Base-by-base conservation (phyloP, 2,797 vertebrate species). In the Coranthus polyacanthus region DNA sequence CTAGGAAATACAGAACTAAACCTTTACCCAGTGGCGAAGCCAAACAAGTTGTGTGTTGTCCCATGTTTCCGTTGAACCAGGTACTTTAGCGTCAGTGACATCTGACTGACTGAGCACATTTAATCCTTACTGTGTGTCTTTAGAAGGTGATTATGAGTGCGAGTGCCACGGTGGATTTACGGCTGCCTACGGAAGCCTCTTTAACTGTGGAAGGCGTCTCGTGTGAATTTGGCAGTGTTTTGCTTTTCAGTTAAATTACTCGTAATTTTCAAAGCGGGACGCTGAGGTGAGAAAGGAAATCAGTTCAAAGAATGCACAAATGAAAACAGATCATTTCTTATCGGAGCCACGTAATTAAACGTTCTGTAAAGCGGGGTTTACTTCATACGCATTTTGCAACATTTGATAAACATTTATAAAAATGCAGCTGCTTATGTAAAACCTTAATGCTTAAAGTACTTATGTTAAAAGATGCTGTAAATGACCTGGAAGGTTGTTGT, bases 121-220 rank as follows among this genome's bases (percentile, higher is more conserved):
- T 55, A 29, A 44, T 60, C 43, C 26, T 16, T 13, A 20, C 41
- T 34, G 15, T 46, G 13, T 42, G 39, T 64, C 44, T 77, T 42
- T 7, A 26, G 20, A 32, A 39, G 53, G 43, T 54, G 41, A 73
- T 45, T 21, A n/a, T 44, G 38, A 61, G 50, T 11, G 65, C 43
- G 38, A 61, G 50, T 11, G 65, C 43, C 36, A n/a, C 52, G 46
- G 69, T 74, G 52, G 50, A 67, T 53, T 72, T 64, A 34, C n/a
- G n/a, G n/a, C n/a, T n/a, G 24, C 38, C 29, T 62, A 51, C 56
- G 60, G 46, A 81, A 77, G 61, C 29, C 47, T 61, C 24, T 52
- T 44, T 29, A 20, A 45, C 50, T 0, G 26, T 26, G 24, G 12
- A 29, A n/a, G n/a, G n/a, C n/a, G n/a, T n/a, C n/a, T n/a, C n/a